Evolutionary conservation across 2,113 vertebrate genomes (phyloP).

Genomic region (Otus sunia): DNA sequence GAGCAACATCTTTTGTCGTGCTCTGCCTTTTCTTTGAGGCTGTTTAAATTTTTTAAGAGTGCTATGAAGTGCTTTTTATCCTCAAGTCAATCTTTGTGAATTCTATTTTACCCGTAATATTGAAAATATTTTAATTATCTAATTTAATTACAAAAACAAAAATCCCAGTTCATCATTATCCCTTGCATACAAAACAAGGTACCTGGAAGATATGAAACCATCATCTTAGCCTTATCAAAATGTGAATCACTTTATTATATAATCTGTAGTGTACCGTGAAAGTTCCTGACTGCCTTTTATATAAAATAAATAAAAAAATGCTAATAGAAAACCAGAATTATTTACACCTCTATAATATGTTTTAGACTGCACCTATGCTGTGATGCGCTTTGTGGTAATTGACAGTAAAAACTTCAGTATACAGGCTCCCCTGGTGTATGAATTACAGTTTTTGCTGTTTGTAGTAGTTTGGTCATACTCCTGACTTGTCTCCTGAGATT

Average conservation of each 20-base stretch:
- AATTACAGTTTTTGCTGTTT: constrained; percentile 45
- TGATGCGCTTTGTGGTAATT: constrained; percentile 60
- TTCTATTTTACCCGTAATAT: background rate
- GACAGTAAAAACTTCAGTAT: constrained; percentile 23
- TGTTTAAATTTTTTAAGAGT: constrained; percentile 26
- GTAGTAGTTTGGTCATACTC: constrained; percentile 1
- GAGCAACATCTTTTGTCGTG: background rate
- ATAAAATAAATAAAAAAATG: constrained; percentile 15
- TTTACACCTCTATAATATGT: constrained; percentile 50
- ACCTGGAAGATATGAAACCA: background rate
- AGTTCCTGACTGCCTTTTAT: constrained; percentile 12
- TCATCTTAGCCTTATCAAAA: background rate
- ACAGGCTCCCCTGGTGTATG: background rate
- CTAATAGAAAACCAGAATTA: constrained; percentile 35
- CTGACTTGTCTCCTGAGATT: constrained; percentile 36
- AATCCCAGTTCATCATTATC: background rate
- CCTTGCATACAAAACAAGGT: background rate
- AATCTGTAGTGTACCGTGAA: background rate
- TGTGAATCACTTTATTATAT: background rate
- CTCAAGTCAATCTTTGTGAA: background rate
- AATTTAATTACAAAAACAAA: background rate
- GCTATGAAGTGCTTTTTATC: background rate
- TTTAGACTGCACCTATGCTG: constrained; percentile 33
- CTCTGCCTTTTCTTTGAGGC: background rate
- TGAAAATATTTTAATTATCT: background rate